Evolutionary conservation across 2,888 invertebrate genomes (phyloP).

Genomic region (Tigriopus californicus): DNA sequence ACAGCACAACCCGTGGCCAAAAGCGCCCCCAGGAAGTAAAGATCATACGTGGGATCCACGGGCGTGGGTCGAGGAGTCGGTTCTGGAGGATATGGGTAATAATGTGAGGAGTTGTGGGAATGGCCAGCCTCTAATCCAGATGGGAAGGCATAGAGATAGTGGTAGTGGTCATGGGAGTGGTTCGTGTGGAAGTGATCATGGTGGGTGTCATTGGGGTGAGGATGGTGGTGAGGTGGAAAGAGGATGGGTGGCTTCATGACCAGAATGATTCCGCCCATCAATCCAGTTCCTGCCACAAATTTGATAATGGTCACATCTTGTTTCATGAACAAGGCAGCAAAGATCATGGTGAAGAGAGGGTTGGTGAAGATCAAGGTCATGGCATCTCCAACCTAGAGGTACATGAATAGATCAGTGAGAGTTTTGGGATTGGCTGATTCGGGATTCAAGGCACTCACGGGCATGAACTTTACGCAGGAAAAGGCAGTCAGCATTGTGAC

Average conservation of each 20-base stretch:
- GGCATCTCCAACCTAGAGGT: neutral
- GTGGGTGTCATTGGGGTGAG: neutral
- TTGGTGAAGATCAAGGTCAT: slow-evolving; percentile 4
- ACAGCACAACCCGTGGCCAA: neutral
- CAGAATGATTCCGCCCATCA: neutral
- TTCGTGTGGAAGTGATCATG: neutral
- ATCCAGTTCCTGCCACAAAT: neutral
- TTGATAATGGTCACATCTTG: neutral
- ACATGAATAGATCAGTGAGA: neutral
- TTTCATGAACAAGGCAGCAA: neutral
- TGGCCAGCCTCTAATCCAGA: neutral
- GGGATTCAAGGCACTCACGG: neutral
- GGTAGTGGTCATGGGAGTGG: neutral
- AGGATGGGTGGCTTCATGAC: neutral
- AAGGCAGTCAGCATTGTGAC: neutral
- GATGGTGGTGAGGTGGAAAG: neutral
- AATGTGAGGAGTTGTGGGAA: neutral
- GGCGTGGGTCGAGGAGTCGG: neutral
- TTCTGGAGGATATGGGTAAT: neutral
- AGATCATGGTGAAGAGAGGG: neutral
- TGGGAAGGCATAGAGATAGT: neutral
- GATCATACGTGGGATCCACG: neutral
- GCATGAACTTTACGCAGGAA: neutral
- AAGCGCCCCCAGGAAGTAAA: neutral
- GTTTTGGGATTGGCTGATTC: too few relatives aligned